phyloP scores from a whole-genome alignment of 1,140 invertebrate genomes.

The Caenorhabditis brenneri region DNA sequence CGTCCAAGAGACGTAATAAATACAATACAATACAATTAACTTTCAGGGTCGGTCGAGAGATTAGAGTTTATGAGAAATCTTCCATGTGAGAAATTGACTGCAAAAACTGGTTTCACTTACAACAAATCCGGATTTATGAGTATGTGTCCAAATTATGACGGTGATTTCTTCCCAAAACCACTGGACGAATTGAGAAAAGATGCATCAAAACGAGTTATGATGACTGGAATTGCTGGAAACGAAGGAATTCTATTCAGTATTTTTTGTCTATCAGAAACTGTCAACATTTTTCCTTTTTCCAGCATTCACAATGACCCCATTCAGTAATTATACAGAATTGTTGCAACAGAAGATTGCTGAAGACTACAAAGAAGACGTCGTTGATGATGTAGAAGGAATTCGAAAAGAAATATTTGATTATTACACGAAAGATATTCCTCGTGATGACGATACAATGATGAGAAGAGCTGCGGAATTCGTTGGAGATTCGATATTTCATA shows the following conservation, averaged over 20 bases:
- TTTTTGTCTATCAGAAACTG: background rate
- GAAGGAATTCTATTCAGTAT: conserved; percentile 59
- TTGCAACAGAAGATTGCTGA: background rate
- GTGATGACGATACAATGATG: conserved; percentile 4
- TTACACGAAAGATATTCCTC: conserved; percentile 41
- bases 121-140: background rate
- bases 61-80: conserved; percentile 51
- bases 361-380: conserved; percentile 3
- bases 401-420: conserved; percentile 45
- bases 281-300: background rate
- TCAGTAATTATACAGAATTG: background rate
- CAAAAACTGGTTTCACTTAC: background rate
- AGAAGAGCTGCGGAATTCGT: background rate
- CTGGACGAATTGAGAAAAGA: conserved; percentile 49
- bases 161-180: conserved; percentile 56
- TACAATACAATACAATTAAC: too few species aligned
- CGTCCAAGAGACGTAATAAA: too few species aligned
- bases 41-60: conserved; percentile 31
- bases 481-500: conserved; percentile 26
- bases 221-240: conserved; percentile 53
- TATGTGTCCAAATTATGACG: conserved; percentile 51
- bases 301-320: background rate
- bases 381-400: conserved; percentile 44
- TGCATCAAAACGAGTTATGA: conserved; percentile 40
- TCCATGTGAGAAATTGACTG: conserved; percentile 18